These are phyloP conservation scores for Nerophis lumbriciformis DNA, from an alignment of 2,113 vertebrate species.

Conservation along the genomic window DNA sequence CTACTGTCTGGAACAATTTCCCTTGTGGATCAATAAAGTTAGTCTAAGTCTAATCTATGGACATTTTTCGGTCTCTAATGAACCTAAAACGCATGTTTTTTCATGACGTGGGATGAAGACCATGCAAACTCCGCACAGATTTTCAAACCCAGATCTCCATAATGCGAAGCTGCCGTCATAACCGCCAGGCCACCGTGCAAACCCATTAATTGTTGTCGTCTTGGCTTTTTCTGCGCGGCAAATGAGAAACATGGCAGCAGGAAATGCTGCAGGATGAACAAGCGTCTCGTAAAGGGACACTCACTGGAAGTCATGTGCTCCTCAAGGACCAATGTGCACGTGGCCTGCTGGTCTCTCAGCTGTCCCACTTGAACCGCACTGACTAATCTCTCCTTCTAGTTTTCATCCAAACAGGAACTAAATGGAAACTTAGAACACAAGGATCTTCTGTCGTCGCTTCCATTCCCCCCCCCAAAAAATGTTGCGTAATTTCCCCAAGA, in stretches of 20 bases:
- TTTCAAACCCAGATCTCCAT: too few species aligned
- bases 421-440: neutral
- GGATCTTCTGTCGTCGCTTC: neutral
- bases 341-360: slow-evolving; percentile 37
- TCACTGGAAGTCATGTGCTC: slow-evolving; percentile 54
- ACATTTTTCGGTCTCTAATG: too few species aligned
- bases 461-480: slow-evolving; percentile 5
- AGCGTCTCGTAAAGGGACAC: neutral
- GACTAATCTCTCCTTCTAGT: slow-evolving; percentile 12
- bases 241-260: slow-evolving; percentile 26
- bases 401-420: slow-evolving; percentile 3
- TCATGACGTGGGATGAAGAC: too few species aligned
- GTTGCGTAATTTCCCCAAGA: slow-evolving; percentile 21
- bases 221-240: slow-evolving; percentile 14
- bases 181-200: slow-evolving; percentile 3
- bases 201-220: slow-evolving; percentile 10
- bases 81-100: too few species aligned
- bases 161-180: too few species aligned
- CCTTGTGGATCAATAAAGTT: too few species aligned
- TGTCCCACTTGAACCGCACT: slow-evolving; percentile 11
- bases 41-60: too few species aligned
- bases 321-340: neutral
- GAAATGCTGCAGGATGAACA: slow-evolving; percentile 4
- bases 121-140: too few species aligned
- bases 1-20: too few species aligned